These are phyloP conservation scores for Fragum whitleyi DNA, from an alignment of 2,888 invertebrate genomes.

Conservation along the genomic window DNA sequence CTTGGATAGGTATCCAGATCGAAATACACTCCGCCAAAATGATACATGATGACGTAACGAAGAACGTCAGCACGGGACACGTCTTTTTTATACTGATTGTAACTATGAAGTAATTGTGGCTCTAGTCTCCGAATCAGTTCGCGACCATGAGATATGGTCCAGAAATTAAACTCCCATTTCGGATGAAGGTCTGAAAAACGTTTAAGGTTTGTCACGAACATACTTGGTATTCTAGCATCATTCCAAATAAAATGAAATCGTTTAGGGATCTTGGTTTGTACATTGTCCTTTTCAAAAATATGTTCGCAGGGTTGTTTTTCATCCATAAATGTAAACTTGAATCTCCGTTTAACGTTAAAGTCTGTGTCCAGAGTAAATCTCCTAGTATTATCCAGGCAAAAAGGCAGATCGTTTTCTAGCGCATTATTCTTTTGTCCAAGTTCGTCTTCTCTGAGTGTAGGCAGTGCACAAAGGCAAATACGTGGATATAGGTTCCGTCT, in stretches of 20 bases:
- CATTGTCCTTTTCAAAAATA: too few relatives aligned
- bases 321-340: too few relatives aligned
- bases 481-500: too few relatives aligned
- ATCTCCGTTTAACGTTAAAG: too few relatives aligned
- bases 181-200: not conserved
- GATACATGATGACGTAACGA: not conserved
- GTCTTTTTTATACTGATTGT: not conserved
- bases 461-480: too few relatives aligned
- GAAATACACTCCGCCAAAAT: not conserved
- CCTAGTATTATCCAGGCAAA: too few relatives aligned
- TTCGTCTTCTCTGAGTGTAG: too few relatives aligned
- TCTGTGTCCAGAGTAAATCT: too few relatives aligned
- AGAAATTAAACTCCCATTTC: not conserved
- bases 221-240: not conserved
- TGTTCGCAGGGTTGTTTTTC: too few relatives aligned
- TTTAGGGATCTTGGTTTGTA: not conserved
- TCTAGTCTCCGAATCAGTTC: not conserved
- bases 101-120: not conserved
- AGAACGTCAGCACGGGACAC: not conserved
- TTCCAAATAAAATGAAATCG: not conserved
- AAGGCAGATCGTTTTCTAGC: too few relatives aligned
- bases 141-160: not conserved
- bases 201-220: not conserved
- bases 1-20: not conserved
- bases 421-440: too few relatives aligned